Base-by-base conservation (phyloP, 2,797 vertebrate species). In the Sebastes variabilis region DNA sequence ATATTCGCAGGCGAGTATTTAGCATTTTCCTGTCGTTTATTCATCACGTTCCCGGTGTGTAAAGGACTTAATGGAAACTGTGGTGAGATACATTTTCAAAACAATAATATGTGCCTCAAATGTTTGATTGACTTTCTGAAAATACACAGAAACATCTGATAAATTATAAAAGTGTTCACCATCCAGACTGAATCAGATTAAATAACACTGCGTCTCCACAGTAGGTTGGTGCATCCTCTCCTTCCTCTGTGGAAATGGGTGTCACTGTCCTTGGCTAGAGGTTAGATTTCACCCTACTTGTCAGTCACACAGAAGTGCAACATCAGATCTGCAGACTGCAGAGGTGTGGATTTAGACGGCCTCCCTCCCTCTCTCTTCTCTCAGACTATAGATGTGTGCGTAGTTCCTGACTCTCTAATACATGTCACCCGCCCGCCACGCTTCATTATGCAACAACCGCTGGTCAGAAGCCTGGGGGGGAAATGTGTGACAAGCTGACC, bases 361-460 rank as follows among this genome's bases (percentile, higher is more conserved):
- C 27, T 49, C 74, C n/a, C 56, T 58, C 18, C 1, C 66, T 49
- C 38, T 38, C 71, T 73, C 42, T 42, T 22, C 74, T 64, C 61
- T 6, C 34, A 61, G 70, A 59, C 59, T 76, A 49, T 64, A 46
- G 59, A 79, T 42, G 77, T 81, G 66, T 66, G 74, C 27, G 4
- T 81, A 75, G 75, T 74, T 89, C 87, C 75, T 32, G 88, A 74
- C 84, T 82, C 36, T 75, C 82, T 75, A 71, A 89, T 89, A 55
- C 72, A 81, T 86, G 78, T 87, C 90, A 91, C 62, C 71, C 7
- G 52, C 72, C 71, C 55, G 3, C 29, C 75, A 62, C 3, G 29
- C 69, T 75, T 55, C 66, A 85, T 93, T 91, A 91, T 62, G 71
- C 85, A 93, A 93, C 72, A 64, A 71, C 20, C 30, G 5, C 42